Base-by-base conservation (phyloP, 1,140 invertebrate species). In the Drosophila pallidifrons region DNA sequence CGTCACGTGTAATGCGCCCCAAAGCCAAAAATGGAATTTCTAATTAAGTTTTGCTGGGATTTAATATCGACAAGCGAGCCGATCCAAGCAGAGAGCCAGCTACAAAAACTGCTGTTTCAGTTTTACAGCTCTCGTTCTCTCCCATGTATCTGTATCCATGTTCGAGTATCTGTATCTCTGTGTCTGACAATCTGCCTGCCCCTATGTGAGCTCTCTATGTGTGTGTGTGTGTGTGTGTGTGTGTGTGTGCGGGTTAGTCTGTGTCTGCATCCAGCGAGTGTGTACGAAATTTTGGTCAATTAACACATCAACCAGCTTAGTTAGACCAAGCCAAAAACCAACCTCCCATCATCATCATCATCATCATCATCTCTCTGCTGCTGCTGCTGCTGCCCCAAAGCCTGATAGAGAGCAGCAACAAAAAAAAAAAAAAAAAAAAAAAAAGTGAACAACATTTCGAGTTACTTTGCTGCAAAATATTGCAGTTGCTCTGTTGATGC, bases 11-110 rank as follows among this genome's bases (percentile, higher is more conserved):
- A 91, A 88, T 87, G 82, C 90, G 75, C 89, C 78, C 80, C 86
- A 91, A 91, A 89, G 85, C 89, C 90, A 91, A 91, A 91, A 91
- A 91, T 91, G 89, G 89, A 91, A 91, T 91, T 91, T 91, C 90
- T 91, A 91, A 91, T 91, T 91, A 91, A 91, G 85, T 91, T 91
- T 88, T 91, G 81, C 89, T 81, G 85, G 79, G 89, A 91, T 91
- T 91, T 91, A 86, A 89, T 88, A 88, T 83, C 83, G 83, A 87
- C 83, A 75, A 79, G 77, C 82, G 52, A 68, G 35, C 10, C 49
- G 61, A 72, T 28, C 49, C 10, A 35, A 20, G 51, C 41, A 32
- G 3, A 38, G 20, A 25, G 20, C 20, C 3, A 25, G 38, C 63
- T 57, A 52, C 64, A 41, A 52, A 66, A 74, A 55, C 61, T 79